A percentile compares a stretch with the other conserved stretches of the same genome.
phyloP scores from a whole-genome alignment of 2,113 vertebrate genomes.

The Bubalus kerabau region DNA sequence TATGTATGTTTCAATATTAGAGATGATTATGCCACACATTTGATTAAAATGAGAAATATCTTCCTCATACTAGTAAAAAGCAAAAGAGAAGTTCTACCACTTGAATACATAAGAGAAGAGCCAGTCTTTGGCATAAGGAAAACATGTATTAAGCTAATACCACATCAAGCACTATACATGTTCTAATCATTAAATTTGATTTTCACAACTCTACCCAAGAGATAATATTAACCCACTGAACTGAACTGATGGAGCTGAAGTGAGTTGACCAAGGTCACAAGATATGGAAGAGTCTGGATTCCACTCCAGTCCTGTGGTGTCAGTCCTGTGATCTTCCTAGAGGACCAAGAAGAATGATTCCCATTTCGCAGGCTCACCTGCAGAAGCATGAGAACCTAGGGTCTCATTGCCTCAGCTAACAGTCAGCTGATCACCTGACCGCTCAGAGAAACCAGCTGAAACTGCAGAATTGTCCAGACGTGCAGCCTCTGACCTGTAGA shows the following conservation, averaged over 20 bases:
- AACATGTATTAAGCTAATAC: neutral
- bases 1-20: neutral
- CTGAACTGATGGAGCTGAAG: neutral
- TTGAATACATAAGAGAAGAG: neutral
- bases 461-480: neutral
- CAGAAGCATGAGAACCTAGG: neutral
- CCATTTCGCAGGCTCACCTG: no score
- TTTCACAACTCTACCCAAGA: neutral
- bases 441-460: neutral
- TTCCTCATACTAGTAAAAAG: neutral
- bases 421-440: neutral
- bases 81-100: neutral
- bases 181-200: neutral
- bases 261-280: neutral
- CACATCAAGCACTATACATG: neutral
- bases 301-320: neutral
- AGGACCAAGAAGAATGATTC: neutral
- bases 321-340: neutral
- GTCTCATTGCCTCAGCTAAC: neutral
- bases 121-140: neutral
- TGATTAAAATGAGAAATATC: neutral
- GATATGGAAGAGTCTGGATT: neutral
- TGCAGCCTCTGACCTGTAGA: neutral
- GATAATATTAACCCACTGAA: neutral
- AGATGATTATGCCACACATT: neutral